Evolutionary conservation across 2,888 invertebrate species (phyloP).

Genomic region (Oscheius sp.): DNA sequence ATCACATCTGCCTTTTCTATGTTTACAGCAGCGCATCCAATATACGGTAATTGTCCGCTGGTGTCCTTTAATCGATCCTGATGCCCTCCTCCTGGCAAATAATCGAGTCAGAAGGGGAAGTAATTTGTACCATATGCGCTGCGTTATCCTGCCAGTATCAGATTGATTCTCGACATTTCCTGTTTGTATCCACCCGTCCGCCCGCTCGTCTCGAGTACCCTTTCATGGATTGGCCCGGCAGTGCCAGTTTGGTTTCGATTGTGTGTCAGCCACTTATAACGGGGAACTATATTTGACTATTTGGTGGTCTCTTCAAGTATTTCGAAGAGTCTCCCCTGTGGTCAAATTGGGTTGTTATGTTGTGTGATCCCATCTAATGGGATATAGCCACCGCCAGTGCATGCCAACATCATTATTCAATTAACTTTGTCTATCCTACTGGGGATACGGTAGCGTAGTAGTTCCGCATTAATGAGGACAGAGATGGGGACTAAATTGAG

Average conservation of each 20-base stretch:
- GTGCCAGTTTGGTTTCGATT: constrained; percentile 19
- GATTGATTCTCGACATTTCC: constrained; percentile 1
- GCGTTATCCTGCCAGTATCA: neutral
- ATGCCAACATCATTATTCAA: constrained; percentile 20
- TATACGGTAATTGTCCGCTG: constrained; percentile 30
- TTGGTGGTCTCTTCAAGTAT: neutral
- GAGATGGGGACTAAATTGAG: no score
- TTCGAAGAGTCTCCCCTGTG: neutral
- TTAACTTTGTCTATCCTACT: neutral
- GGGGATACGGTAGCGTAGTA: constrained; percentile 7
- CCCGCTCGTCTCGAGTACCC: neutral
- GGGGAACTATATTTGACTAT: neutral
- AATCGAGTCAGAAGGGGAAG: constrained; percentile 26
- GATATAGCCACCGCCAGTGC: constrained; percentile 3
- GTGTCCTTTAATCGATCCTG: constrained; percentile 22
- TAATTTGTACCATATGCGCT: constrained; percentile 33
- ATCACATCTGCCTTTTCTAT: constrained; percentile 16
- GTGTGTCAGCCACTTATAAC: constrained; percentile 3
- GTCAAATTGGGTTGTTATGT: constrained; percentile 9
- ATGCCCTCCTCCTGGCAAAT: neutral
- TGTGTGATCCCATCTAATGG: constrained; percentile 23
- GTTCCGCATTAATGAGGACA: neutral
- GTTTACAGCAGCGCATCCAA: constrained; percentile 32
- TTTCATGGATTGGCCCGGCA: neutral
- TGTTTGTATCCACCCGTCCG: neutral